Evolutionary conservation across 2,888 invertebrate species (phyloP).

Genomic region (Merodon equestris): DNA sequence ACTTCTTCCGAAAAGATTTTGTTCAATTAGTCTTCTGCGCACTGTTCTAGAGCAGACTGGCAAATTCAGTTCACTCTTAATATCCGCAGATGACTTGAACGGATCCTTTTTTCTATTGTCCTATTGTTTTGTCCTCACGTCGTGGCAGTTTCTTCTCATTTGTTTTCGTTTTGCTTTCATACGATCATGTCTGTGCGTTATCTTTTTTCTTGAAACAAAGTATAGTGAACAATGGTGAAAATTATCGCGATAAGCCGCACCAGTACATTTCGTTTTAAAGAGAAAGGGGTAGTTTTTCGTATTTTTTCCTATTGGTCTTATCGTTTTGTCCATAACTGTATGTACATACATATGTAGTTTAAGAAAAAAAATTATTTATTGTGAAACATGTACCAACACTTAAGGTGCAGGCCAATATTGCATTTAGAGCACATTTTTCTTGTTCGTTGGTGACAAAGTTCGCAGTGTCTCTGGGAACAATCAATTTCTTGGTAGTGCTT

Average conservation of each 20-base stretch:
- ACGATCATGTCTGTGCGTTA: neutral
- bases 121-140: neutral
- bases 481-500: too few relatives aligned
- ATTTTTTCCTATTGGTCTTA: slow-evolving; percentile 1
- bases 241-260: neutral
- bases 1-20: neutral
- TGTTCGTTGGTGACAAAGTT: too few relatives aligned
- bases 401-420: too few relatives aligned
- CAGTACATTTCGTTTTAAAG: slow-evolving; percentile 2
- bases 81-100: neutral
- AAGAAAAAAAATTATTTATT: too few relatives aligned
- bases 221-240: slow-evolving; percentile 2
- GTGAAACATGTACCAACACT: too few relatives aligned
- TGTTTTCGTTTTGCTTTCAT: neutral
- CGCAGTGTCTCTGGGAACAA: too few relatives aligned
- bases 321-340: slow-evolving; percentile 4
- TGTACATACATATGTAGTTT: too few relatives aligned
- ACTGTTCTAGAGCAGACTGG: slow-evolving; percentile 14
- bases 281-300: slow-evolving; percentile 1
- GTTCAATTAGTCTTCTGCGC: neutral
- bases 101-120: neutral
- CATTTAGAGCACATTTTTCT: too few relatives aligned
- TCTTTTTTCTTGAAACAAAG: neutral
- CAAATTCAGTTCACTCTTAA: slow-evolving; percentile 5
- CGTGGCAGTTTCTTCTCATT: neutral